These are phyloP conservation scores for Cichladusa arquata DNA, from an alignment of 2,113 vertebrate genomes.

Conservation along the genomic window DNA sequence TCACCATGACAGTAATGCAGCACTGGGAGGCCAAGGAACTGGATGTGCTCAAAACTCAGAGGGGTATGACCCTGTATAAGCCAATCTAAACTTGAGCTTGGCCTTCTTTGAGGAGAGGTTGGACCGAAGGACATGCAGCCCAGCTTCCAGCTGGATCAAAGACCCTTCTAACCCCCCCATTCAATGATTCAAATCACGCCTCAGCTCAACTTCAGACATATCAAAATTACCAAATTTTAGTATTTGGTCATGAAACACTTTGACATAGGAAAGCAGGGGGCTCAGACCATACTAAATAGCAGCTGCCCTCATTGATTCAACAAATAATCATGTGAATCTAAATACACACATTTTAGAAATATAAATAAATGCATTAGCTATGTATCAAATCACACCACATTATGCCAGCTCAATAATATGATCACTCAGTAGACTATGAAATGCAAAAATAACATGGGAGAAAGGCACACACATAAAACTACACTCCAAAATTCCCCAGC, in stretches of 20 bases:
- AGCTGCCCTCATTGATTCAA: neutral
- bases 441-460: neutral
- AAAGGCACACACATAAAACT: neutral
- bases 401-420: neutral
- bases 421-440: neutral
- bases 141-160: neutral
- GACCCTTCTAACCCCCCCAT: neutral
- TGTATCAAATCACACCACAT: neutral
- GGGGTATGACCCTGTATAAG: neutral
- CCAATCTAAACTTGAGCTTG: neutral
- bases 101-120: neutral
- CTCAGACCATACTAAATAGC: neutral
- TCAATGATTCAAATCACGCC: neutral
- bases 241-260: neutral
- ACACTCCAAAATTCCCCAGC: neutral
- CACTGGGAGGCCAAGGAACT: rapidly evolving
- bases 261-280: neutral
- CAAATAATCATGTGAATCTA: neutral
- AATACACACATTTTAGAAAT: neutral
- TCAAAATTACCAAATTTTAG: neutral
- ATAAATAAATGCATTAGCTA: neutral
- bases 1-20: neutral
- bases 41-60: neutral
- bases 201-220: neutral
- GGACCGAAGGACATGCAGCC: neutral